These are phyloP conservation scores for Lissonota sp. DNA, from an alignment of 2,888 invertebrate species.

Conservation along the genomic window DNA sequence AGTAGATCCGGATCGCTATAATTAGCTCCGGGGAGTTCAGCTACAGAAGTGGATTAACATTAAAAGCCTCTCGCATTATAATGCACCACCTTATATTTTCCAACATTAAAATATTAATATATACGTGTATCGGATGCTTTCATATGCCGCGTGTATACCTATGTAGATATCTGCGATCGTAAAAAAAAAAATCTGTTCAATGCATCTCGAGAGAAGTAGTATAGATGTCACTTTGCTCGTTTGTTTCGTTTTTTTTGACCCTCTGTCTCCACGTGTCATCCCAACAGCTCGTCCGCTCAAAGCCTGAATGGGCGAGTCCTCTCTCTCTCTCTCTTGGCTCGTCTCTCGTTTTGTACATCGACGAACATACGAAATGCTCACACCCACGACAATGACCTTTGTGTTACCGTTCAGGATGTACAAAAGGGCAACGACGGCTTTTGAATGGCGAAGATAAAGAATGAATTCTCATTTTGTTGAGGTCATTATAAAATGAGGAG, in stretches of 20 bases:
- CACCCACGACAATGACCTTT: constrained; percentile 22
- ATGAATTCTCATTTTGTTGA: no score
- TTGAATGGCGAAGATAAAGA: constrained; percentile 6
- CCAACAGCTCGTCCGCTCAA: neutral
- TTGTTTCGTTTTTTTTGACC: neutral
- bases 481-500: no score
- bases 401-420: neutral
- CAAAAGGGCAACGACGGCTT: neutral
- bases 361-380: constrained; percentile 11
- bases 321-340: neutral
- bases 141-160: neutral
- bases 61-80: constrained; percentile 34
- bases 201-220: neutral
- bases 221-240: constrained; percentile 3
- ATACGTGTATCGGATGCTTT: neutral
- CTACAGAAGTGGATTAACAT: constrained; percentile 2
- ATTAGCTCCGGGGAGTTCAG: constrained; percentile 36
- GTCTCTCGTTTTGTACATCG: neutral
- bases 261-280: constrained; percentile 1
- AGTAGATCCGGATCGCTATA: constrained; percentile 56
- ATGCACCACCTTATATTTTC: constrained; percentile 20
- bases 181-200: constrained; percentile 12
- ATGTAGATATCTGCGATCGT: neutral
- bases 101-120: constrained; percentile 38
- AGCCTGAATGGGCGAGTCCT: constrained; percentile 3